These are phyloP conservation scores for Hermatobates lingyangjiaoensis DNA, from an alignment of 1,140 invertebrate genomes.

Conservation along the genomic window DNA sequence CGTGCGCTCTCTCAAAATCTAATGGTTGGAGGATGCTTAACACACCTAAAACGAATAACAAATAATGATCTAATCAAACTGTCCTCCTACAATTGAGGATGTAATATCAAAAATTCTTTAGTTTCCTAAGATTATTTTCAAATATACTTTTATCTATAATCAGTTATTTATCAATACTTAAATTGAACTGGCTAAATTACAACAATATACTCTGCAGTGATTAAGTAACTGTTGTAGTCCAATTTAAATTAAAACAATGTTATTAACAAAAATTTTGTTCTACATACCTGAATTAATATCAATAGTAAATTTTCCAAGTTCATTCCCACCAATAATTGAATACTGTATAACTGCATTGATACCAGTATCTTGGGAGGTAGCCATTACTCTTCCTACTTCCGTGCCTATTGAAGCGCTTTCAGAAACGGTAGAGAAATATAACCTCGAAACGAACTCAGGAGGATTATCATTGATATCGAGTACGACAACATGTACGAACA, in stretches of 20 bases:
- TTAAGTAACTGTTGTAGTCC: no score
- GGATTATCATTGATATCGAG: conserved; percentile 85
- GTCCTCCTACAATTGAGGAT: no score
- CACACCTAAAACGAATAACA: conserved; percentile 38
- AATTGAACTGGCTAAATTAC: no score
- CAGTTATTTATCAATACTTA: no score
- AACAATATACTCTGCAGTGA: no score
- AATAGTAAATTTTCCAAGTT: conserved; percentile 40
- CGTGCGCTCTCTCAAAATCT: conserved; percentile 64
- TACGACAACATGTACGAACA: conserved; percentile 38
- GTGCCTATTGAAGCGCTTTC: conserved; percentile 56
- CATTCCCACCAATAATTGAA: conserved; percentile 57
- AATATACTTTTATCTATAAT: no score
- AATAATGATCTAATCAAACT: no score
- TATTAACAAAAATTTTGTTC: no score
- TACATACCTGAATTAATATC: conserved; percentile 9
- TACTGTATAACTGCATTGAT: conserved; percentile 34
- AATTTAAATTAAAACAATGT: no score
- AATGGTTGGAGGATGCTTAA: conserved; percentile 56
- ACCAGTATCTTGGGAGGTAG: conserved; percentile 70
- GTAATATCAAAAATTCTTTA: no score
- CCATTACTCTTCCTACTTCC: conserved; percentile 60
- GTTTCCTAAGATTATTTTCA: no score
- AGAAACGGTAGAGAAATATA: conserved; percentile 52
- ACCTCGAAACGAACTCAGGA: conserved; percentile 58